Conservation (phyloP, 2,797 vertebrate genomes). For the Coregonus ussuriensis region DNA sequence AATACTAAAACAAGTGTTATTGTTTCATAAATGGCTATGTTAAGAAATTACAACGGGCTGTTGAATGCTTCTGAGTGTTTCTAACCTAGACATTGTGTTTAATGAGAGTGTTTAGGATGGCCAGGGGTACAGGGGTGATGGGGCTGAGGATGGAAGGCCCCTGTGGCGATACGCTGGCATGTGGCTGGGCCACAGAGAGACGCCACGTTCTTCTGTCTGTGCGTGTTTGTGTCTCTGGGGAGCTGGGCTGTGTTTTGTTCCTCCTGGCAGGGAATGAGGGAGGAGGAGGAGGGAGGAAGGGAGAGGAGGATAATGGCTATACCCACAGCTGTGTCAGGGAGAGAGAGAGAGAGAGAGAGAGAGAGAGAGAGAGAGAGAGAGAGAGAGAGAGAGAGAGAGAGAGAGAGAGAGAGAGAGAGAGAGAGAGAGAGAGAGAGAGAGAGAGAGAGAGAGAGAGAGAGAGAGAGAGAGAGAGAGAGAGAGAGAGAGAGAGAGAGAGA, state of each 20-base stretch:
- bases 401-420: too few relatives aligned
- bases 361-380: conserved; percentile 23
- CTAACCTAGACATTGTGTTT: background rate
- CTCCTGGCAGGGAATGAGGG: background rate
- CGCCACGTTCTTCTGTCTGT: background rate
- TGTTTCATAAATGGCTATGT: background rate
- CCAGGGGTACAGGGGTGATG: background rate
- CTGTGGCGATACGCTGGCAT: background rate
- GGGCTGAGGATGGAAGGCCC: background rate
- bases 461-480: too few relatives aligned
- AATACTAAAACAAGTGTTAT: background rate
- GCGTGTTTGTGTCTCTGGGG: background rate
- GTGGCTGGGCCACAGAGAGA: background rate
- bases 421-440: too few relatives aligned
- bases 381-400: too few relatives aligned
- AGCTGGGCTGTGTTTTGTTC: conserved; percentile 27
- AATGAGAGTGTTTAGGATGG: background rate
- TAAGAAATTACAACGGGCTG: background rate
- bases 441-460: too few relatives aligned
- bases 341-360: too few relatives aligned
- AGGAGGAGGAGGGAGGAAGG: too few relatives aligned
- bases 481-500: background rate
- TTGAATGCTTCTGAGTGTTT: background rate
- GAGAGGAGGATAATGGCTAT: conserved; percentile 44
- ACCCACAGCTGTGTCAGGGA: conserved; percentile 30